A percentile compares a stretch with the other conserved stretches of the same genome.
Evolutionary conservation across 2,888 invertebrate species (phyloP).

Genomic region (Hypena proboscidalis): DNA sequence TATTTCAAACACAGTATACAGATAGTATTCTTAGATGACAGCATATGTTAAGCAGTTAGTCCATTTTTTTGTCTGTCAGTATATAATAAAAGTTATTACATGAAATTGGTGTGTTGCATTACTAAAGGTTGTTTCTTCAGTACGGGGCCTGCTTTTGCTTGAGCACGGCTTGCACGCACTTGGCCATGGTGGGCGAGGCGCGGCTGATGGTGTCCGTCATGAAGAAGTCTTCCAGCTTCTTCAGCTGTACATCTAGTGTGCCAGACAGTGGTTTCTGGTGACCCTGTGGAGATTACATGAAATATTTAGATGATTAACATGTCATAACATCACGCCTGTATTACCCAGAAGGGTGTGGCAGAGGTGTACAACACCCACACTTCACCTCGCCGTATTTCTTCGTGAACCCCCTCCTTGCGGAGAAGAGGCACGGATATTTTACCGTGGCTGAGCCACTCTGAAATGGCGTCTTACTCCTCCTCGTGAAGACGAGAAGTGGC

Average conservation of each 20-base stretch:
- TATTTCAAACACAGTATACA: too few species aligned
- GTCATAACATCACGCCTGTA: too few species aligned
- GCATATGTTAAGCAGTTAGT: too few species aligned
- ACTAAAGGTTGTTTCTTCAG: constrained; percentile 42
- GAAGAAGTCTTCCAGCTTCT: constrained; percentile 93
- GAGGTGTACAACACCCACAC: too few species aligned
- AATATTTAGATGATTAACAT: not conserved
- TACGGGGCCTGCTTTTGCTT: constrained; percentile 87
- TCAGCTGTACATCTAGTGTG: constrained; percentile 89
- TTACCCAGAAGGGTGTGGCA: not conserved
- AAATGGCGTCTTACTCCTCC: too few species aligned
- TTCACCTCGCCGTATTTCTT: too few species aligned
- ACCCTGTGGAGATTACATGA: constrained; percentile 56
- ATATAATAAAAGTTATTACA: not conserved
- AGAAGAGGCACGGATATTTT: too few species aligned
- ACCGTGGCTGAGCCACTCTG: too few species aligned
- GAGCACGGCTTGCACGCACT: constrained; percentile 96
- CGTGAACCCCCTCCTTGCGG: too few species aligned
- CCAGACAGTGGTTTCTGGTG: constrained; percentile 81
- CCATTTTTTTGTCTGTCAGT: too few species aligned
- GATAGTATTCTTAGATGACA: too few species aligned
- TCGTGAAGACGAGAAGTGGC: too few species aligned
- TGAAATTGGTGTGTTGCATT: constrained; percentile 28
- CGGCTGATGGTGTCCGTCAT: constrained; percentile 99
- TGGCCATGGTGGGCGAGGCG: constrained; percentile 99